phyloP scores from a whole-genome alignment of 2,113 vertebrate genomes.

The Rafetus swinhoei region DNA sequence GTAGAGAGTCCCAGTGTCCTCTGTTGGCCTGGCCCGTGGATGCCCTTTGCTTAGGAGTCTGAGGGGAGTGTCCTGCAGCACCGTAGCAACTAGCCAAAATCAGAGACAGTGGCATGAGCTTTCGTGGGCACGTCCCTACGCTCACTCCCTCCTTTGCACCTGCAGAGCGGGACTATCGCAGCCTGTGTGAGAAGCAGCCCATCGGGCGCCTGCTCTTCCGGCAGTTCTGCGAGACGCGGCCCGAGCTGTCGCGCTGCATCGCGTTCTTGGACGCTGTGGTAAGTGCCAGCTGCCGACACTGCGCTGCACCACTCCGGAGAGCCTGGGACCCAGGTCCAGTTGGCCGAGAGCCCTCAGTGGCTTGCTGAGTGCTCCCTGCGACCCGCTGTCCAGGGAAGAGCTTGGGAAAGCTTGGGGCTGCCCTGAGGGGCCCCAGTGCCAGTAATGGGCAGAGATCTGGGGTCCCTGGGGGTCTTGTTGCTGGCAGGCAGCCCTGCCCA shows the following conservation, averaged over 20 bases:
- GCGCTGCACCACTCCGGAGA: neutral
- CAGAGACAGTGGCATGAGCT: no score
- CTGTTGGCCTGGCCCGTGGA: neutral
- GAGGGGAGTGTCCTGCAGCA: no score
- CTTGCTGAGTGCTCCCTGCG: neutral
- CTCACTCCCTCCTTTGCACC: neutral
- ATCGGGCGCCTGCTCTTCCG: constrained; percentile 92
- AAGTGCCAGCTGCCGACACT: constrained; percentile 52
- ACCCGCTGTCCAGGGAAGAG: neutral
- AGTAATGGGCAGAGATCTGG: neutral
- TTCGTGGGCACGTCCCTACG: no score
- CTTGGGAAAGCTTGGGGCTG: neutral
- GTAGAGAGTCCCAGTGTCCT: neutral
- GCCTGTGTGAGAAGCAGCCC: constrained; percentile 93
- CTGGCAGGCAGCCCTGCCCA: neutral
- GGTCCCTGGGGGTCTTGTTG: neutral
- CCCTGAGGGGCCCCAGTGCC: constrained; percentile 21
- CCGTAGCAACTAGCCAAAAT: no score
- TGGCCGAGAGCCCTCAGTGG: neutral
- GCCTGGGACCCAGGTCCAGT: rapidly evolving
- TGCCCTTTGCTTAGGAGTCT: neutral
- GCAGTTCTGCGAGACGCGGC: constrained; percentile 92
- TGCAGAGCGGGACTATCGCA: constrained; percentile 94
- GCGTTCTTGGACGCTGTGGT: constrained; percentile 97
- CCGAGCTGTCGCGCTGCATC: constrained; percentile 89